Conservation (phyloP, 2,113 vertebrate genomes). For the Pangasianodon gigas region DNA sequence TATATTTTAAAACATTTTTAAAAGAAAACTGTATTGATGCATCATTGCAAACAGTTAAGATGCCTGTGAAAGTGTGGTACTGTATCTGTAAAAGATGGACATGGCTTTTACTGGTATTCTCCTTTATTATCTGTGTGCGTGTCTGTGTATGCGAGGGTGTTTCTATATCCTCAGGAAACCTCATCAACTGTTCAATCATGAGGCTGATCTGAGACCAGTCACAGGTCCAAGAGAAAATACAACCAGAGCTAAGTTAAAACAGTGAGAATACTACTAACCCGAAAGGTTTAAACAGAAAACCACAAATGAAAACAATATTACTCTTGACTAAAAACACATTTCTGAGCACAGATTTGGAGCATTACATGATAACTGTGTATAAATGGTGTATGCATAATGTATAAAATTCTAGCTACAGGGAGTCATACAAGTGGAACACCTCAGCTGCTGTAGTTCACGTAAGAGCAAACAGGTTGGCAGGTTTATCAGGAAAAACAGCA, state of each 20-base stretch:
- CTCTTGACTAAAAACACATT: neutral
- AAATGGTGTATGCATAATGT: neutral
- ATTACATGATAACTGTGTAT: neutral
- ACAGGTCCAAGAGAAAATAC: neutral
- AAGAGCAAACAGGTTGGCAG: slow-evolving; percentile 11
- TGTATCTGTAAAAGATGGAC: neutral
- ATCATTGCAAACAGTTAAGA: neutral
- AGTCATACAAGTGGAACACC: neutral
- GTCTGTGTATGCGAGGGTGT: neutral
- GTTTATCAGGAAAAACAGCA: slow-evolving; percentile 38
- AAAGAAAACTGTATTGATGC: neutral
- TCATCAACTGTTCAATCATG: slow-evolving; percentile 9
- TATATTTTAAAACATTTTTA: neutral
- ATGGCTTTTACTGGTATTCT: neutral
- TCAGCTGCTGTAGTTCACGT: neutral
- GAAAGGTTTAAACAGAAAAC: neutral
- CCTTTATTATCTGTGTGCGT: neutral
- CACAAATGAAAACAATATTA: neutral
- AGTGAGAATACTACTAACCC: neutral
- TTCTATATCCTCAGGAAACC: neutral
- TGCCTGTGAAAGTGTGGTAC: neutral
- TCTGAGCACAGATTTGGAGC: neutral
- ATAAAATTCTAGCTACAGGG: neutral
- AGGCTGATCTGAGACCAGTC: neutral
- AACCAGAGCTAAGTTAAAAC: neutral